Evolutionary conservation across 2,888 invertebrate species (phyloP), one percentile per base, ranked within the genome.

Genomic region (Lasioglossum oenotherae): DNA sequence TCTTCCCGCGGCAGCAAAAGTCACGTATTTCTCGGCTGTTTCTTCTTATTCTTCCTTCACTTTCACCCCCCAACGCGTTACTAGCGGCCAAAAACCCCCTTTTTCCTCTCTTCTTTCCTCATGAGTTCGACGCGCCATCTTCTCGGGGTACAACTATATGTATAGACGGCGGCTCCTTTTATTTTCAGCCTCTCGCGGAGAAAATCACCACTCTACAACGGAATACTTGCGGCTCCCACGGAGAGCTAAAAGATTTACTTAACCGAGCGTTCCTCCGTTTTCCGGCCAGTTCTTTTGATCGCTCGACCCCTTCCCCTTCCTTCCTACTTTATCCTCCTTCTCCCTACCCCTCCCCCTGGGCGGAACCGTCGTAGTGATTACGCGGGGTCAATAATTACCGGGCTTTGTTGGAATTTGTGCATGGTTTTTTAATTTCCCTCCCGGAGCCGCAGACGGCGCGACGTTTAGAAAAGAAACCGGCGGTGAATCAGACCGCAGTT

Each of bases 211-310:
- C 76, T 75, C 73, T 12, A n/a, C n/a, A 67, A 10, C 46, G 78
- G 53, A 86, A 81, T 84, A 79, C 86, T 80, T 73, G 64, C 79
- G 78, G 77, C 46, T 76, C 69, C 73, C 31, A n/a, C n/a, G 35
- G 57, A 16, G 77, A 78, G 73, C 73, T 78, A 76, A 85, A 83
- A 83, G 86, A 87, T 86, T 87, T 86, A 84, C 86, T 86, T 86
- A 83, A 81, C 81, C 84, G 27, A 74, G 60, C 57, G 27, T 69
- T 74, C 44, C 72, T 64, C 64, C 49, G 67, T 74, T 80, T 78
- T 31, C 60, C 73, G 78, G 49, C 49, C 44, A n/a, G 85, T 77
- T 81, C 86, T 84, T 86, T 86, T 84, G 80, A 78, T 81, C 72
- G 84, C 57, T 44, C 60, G 38, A 31, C 64, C 10, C 74, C 31